Evolutionary conservation across 1,140 invertebrate genomes (phyloP), one percentile per base, ranked within the genome.

Genomic region (Bombus consobrinus): DNA sequence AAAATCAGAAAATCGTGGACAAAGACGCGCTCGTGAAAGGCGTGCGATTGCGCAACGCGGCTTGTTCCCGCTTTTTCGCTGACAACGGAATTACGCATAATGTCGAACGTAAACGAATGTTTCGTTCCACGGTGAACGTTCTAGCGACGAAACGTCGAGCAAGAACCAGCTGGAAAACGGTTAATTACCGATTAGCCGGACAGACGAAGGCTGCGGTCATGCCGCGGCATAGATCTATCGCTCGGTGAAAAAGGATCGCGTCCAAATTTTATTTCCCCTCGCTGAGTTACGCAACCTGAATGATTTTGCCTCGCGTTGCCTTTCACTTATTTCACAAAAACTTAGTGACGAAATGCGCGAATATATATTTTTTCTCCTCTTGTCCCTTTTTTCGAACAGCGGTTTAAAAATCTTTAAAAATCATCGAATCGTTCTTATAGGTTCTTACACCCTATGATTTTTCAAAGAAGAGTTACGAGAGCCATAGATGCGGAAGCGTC

Each of bases 221-320:
- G 15, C 41, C 47, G 6, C 34, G 22, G 18, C 37, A 28, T 47
- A 57, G 10, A 77, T 77, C 43, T 12, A 68, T 77, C 43, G 66
- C 47, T 62, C 25, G 15, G 28, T 72, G 62, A 76, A 81, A 86
- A 83, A 77, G 43, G 15, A 57, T 57, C 28, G 57, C 43, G 66
- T 73, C 76, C 66, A 89, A 89, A 89, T 89, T 89, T 89, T 6
- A 83, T 89, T 84, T 87, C 76, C 25, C 39, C n/a, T 28, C 39
- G 9, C 34, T 8, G 0, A 4, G 28, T 89, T 87, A 57, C 64
- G 68, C 34, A 83, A 89, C 13, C n/a, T 13, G 18, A 41, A 2
- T 83, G 53, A 86, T 83, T 77, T 18, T 68, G 39, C 41, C 77
- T 69, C 25, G 62, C 74, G 47, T 89, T 43, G 66, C 47, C 88